Base-by-base conservation (phyloP, 2,888 invertebrate genomes). In the Chrysina gloriosa region DNA sequence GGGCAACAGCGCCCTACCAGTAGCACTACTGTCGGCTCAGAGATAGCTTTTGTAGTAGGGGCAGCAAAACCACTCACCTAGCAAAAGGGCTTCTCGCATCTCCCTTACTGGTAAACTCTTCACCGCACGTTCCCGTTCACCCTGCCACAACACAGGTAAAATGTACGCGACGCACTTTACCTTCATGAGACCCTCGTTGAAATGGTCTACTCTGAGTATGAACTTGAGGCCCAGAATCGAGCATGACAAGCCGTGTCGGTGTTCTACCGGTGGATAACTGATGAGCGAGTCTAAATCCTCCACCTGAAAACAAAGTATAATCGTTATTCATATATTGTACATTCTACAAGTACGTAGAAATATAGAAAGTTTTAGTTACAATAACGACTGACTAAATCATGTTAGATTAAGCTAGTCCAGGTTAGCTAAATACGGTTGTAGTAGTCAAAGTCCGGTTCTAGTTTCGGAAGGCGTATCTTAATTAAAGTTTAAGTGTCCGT, bases 151-250 rank as follows among this genome's bases (percentile, higher is more conserved):
- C 0, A 85, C 84, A 9, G 86, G 85, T 61, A 84, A 84, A 74
- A 86, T 81, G 72, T 83, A 84, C 45, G 86, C 86, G 68, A 85
- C 80, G 74, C 86, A 86, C 74, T 85, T 84, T 54, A 86, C 85
- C 70, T 82, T 82, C 84, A 86, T 85, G 67, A 81, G 82, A 65
- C 86, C 86, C 27, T 82, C 83, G 56, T 80, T 79, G 76, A 86
- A 86, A 74, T 86, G 85, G 42, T 81, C 79, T 27, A 83, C 80
- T 71, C 82, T 80, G 66, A 86, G 82, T 65, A 80, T 81, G 75
- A 85, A 78, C 71, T 83, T 82, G 29, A 86, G 80, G 50, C 86
- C 86, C 68, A 86, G 77, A 25, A 83, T 82, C 36, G 85, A 82
- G 68, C 85, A 85, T 76, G 86, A 81, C 74, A 86, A 81, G 52